Evolutionary conservation across 2,888 invertebrate species (phyloP), one percentile per base, ranked within the genome.

Genomic region (Dioctria linearis): DNA sequence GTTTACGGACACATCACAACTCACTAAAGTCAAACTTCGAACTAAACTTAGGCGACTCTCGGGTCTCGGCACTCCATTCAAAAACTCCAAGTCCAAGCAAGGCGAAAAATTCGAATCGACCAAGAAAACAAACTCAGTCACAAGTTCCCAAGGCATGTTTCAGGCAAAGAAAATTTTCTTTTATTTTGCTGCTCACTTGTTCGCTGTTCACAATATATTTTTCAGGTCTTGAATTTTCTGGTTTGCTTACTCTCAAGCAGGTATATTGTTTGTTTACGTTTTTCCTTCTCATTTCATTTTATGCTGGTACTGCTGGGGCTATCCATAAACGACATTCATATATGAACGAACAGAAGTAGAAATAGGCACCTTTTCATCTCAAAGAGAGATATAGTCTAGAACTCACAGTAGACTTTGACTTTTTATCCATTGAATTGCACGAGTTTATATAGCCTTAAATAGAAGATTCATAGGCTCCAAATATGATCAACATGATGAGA

Each of bases 391-490:
- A 25, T 25, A 25, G 25, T 46, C 46, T 4, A 54, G 73, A 73
- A 73, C 42, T 42, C 71, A 13, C 39, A 5, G 25, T 42, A 67
- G 43, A 67, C 43, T 67, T 46, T 2, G 46, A 8, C 25, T 46
- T 46, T 46, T 46, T 46, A 11, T 54, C 54, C n/a, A n/a, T n/a
- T 54, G 11, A 25, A 25, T 25, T 25, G 25, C 25, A 25, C 25
- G 25, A 25, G 11, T 54, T 54, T 54, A 54, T 25, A 25, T 59
- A 42, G 57, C 42, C 57, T 59, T 43, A 73, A 73, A 73, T 73
- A 73, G 73, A 73, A 73, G 73, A 73, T 57, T 73, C 73, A 57
- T 42, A 54, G 57, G 59, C 73, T 73, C 51, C 73, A 73, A 73
- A 57, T 73, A 73, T 73, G 42, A 54, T 25, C 57, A 51, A 42